Evolutionary conservation across 2,113 vertebrate species (phyloP).

Genomic region (Turdus rufiventris): DNA sequence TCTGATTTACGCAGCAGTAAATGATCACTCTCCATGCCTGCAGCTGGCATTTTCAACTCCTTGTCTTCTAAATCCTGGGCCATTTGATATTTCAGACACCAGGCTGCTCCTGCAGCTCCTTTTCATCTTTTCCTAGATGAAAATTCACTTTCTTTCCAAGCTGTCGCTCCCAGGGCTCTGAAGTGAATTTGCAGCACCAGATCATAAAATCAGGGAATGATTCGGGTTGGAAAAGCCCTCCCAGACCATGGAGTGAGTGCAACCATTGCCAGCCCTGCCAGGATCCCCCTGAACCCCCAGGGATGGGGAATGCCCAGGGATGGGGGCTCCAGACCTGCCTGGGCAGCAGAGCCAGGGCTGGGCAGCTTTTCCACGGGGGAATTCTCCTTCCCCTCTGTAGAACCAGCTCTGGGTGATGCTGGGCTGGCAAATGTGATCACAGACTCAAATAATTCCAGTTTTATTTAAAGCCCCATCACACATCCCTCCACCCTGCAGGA

Average conservation of each 20-base stretch:
- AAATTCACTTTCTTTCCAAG: neutral
- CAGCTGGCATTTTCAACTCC: neutral
- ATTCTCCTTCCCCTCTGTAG: neutral
- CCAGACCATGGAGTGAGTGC: neutral
- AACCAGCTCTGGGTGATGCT: fast-evolving
- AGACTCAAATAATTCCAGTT: neutral
- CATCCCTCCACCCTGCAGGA: neutral
- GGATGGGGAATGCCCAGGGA: no score
- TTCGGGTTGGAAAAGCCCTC: neutral
- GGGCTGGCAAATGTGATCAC: neutral
- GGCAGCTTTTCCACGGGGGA: no score
- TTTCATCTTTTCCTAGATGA: neutral
- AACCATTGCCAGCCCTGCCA: neutral
- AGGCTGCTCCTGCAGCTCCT: neutral
- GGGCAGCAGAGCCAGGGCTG: no score
- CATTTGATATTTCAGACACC: neutral
- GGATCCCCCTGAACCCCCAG: neutral
- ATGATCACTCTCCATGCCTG: neutral
- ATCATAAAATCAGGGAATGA: neutral
- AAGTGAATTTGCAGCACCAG: neutral
- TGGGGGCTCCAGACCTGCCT: neutral
- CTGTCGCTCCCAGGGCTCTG: neutral
- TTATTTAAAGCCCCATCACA: neutral
- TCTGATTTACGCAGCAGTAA: neutral
- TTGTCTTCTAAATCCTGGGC: neutral